Percentiles rank a stretch among this genome's conserved stretches.
Conservation (phyloP, 2,113 vertebrate genomes). For the Petaurus breviceps region DNA sequence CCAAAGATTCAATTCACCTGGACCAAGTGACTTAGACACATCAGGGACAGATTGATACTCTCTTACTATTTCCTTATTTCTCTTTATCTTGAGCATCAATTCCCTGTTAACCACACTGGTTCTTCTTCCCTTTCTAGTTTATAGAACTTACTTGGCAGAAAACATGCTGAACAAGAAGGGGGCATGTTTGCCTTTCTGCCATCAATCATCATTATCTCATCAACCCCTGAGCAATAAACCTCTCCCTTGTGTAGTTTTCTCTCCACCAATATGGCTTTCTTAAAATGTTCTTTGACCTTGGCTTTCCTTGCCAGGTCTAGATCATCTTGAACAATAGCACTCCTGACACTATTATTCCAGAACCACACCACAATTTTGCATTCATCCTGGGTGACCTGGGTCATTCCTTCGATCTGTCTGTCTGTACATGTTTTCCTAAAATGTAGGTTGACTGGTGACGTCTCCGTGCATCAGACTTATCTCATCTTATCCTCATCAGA, state of each 20-base stretch:
- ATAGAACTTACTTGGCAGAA: background rate
- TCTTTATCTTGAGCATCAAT: background rate
- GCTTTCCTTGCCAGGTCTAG: background rate
- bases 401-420: background rate
- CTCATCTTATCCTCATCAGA: background rate
- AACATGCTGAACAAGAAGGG: background rate
- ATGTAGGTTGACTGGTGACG: background rate
- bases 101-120: background rate
- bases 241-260: background rate
- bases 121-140: background rate
- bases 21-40: background rate
- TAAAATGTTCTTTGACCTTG: background rate
- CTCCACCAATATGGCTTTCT: background rate
- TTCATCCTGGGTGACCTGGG: background rate
- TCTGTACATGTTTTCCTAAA: background rate
- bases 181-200: background rate
- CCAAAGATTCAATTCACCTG: background rate
- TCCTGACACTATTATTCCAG: background rate
- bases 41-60: background rate
- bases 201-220: background rate
- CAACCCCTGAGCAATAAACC: background rate
- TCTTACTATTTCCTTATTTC: background rate
- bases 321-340: background rate
- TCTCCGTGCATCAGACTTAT: background rate
- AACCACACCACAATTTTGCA: background rate